These are phyloP conservation scores for Euzetes globulus DNA, from an alignment of 2,888 invertebrate species.

Conservation along the genomic window DNA sequence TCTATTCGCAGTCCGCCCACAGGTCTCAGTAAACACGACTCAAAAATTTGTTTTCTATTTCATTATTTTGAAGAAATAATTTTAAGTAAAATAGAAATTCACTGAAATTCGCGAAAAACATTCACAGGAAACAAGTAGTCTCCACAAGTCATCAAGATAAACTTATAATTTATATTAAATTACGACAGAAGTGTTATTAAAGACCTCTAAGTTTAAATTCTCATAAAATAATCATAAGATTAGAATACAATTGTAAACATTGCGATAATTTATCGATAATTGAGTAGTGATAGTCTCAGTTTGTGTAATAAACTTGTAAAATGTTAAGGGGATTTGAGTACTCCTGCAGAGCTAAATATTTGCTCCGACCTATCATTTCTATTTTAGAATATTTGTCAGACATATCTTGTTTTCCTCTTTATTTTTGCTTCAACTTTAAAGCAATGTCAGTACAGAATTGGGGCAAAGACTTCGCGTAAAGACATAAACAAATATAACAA, in stretches of 20 bases:
- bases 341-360: too few relatives aligned
- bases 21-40: neutral
- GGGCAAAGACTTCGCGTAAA: neutral
- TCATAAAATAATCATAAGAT: too few relatives aligned
- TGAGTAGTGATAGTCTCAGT: too few relatives aligned
- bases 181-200: too few relatives aligned
- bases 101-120: neutral
- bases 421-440: neutral
- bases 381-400: too few relatives aligned
- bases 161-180: too few relatives aligned
- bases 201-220: too few relatives aligned
- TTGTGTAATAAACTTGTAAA: neutral
- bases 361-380: neutral
- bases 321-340: neutral
- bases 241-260: too few relatives aligned
- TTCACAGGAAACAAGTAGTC: too few relatives aligned
- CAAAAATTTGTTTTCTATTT: neutral
- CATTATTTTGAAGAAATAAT: neutral
- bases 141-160: too few relatives aligned
- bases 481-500: neutral
- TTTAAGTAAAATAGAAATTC: neutral
- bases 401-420: neutral
- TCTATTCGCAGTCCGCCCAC: constrained; percentile 4
- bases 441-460: neutral
- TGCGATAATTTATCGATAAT: too few relatives aligned